A percentile compares a stretch with the other conserved stretches of the same genome.
Conservation (phyloP, 2,888 invertebrate species). For the Phorcus lineatus region DNA sequence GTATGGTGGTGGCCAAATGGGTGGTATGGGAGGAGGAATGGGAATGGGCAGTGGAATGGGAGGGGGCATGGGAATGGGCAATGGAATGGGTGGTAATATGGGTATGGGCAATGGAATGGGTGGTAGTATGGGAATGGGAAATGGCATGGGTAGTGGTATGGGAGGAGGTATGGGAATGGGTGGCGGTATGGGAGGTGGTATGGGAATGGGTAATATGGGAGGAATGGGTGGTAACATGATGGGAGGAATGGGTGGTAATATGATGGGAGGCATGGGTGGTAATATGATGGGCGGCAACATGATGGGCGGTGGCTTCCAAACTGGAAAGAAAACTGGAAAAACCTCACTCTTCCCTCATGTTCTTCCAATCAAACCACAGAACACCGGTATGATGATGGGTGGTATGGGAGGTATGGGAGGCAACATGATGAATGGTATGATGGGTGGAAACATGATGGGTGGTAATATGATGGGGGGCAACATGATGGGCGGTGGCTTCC, state of each 20-base stretch:
- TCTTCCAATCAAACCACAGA: background rate
- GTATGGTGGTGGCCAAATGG: background rate
- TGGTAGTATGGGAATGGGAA: background rate
- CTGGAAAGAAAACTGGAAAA: too few relatives aligned
- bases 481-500: too few relatives aligned
- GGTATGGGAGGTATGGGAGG: too few relatives aligned
- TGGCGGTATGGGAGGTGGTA: background rate
- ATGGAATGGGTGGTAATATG: background rate
- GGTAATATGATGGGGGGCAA: too few relatives aligned
- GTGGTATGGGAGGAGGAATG: background rate
- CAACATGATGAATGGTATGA: too few relatives aligned
- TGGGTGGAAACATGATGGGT: too few relatives aligned
- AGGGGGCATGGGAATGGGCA: background rate
- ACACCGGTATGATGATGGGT: background rate
- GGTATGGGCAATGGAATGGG: background rate
- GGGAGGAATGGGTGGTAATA: slow-evolving; percentile 8
- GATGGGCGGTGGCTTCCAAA: too few relatives aligned
- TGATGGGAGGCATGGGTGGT: background rate
- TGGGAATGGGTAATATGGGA: background rate
- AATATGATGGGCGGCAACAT: background rate
- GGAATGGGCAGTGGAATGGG: background rate
- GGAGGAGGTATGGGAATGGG: background rate
- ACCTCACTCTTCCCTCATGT: too few relatives aligned
- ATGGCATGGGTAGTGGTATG: background rate
- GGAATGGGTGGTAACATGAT: background rate